Base-by-base conservation (phyloP, 2,888 invertebrate species). In the Aquatica leii region DNA sequence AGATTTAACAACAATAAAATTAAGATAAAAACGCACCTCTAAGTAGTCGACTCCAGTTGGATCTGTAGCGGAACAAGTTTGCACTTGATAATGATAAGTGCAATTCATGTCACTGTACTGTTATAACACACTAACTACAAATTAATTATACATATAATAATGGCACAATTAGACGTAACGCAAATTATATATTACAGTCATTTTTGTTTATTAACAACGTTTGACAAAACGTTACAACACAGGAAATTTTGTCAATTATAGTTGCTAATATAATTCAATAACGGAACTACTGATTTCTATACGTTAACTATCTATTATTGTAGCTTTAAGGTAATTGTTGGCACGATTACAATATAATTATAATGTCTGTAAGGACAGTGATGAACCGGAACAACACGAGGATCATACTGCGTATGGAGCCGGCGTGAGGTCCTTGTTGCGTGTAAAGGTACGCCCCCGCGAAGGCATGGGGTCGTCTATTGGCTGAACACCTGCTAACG, bases 11-110 rank as follows among this genome's bases (percentile, higher is more conserved):
- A 24, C 2, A 24, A 24, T 24, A 24, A 24, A 24, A 4, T 4
- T 24, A 24, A 6, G 6, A 24, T 24, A 6, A 57, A 62, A 48
- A 17, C 24, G 66, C 73, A 82, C 82, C 82, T 82, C 80, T 34
- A 81, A 67, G 69, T 76, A 81, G 49, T 81, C 81, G 15, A 80
- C 80, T 57, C 80, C 80, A 17, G 78, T 73, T 12, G 80, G 80
- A 54, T 77, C 76, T 50, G 76, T 76, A 6, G 69, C 78, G 77
- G 69, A 71, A 61, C 65, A 77, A 74, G 66, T 78, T 75, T 71
- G 79, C 59, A 81, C 76, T 71, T 81, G 81, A 68, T 82, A 81
- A 14, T 79, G 73, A 69, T 80, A 73, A 48, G 81, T 77, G 72
- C 81, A 81, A 69, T 78, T 79, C 81, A 82, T 81, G 60, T 63